Evolutionary conservation across 2,888 invertebrate genomes (phyloP), one percentile per base, ranked within the genome.

Genomic region (Agriotes lineatus): DNA sequence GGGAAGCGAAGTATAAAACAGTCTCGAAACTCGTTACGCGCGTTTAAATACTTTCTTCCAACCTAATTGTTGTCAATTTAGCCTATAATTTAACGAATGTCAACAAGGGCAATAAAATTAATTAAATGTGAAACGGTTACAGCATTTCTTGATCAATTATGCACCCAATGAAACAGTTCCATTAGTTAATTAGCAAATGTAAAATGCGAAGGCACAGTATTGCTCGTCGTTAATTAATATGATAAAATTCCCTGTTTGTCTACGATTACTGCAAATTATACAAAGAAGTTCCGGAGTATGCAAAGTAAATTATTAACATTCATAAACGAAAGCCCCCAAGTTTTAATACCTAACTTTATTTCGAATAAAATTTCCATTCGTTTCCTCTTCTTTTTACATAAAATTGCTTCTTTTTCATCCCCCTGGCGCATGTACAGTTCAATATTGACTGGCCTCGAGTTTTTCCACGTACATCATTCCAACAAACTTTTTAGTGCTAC

Each of bases 271-370:
- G 80, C 77, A 79, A 78, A 80, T 81, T 81, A 80, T 80, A 80
- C 80, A 80, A 79, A 80, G 79, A 79, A 78, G 76, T 78, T 75
- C 74, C 69, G 63, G 72, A 79, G 76, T 82, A 83, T 83, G 83
- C 82, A 83, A 83, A 83, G 82, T 83, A 83, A 83, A 83, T 84
- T 83, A 84, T 83, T 83, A 83, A 82, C 83, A 83, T 83, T 84
- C 83, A 82, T 83, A 83, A 84, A 82, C 81, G 82, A 81, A 82
- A 81, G 79, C 81, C 80, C 72, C 74, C 77, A 79, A 81, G 79
- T 82, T 84, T 83, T 82, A 82, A 83, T 81, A 79, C 80, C 76
- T 78, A 80, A 82, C 82, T 82, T 83, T 81, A 81, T 82, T 82
- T 81, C 81, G 82, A 81, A 82, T 83, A 83, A 82, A 84, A 84